Evolutionary conservation across 2,797 vertebrate species (phyloP).

Genomic region (Schizopygopsis pylzovi): DNA sequence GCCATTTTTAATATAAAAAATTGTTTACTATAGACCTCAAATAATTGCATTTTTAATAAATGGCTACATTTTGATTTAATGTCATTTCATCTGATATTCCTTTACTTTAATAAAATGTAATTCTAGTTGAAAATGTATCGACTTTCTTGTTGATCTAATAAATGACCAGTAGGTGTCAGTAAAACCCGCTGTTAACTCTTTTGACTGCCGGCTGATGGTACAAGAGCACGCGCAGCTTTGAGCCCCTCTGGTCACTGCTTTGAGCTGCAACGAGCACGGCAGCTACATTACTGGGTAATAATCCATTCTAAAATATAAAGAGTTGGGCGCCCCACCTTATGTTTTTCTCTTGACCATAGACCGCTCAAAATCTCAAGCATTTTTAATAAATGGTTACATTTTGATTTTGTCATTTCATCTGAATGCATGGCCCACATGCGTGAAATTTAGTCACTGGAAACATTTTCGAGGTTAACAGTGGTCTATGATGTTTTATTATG

Average conservation of each 20-base stretch:
- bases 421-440: not conserved
- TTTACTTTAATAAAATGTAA: not conserved
- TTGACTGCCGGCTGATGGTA: not conserved
- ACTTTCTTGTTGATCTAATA: not conserved
- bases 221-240: not conserved
- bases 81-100: too few species aligned
- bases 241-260: not conserved
- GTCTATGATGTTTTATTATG: not conserved
- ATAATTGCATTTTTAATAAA: too few species aligned
- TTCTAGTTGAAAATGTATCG: not conserved
- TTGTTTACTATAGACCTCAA: too few species aligned
- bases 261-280: too few species aligned
- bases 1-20: too few species aligned
- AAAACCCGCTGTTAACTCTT: not conserved
- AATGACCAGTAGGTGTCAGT: constrained; percentile 16
- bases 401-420: too few species aligned
- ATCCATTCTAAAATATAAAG: not conserved
- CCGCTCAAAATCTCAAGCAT: not conserved
- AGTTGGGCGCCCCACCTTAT: not conserved
- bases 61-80: too few species aligned
- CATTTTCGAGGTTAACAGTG: not conserved
- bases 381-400: too few species aligned
- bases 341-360: not conserved
- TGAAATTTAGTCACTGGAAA: not conserved
- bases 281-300: not conserved